These are phyloP conservation scores for Spilogale gracilis DNA, from an alignment of 2,113 vertebrate genomes.

Conservation along the genomic window DNA sequence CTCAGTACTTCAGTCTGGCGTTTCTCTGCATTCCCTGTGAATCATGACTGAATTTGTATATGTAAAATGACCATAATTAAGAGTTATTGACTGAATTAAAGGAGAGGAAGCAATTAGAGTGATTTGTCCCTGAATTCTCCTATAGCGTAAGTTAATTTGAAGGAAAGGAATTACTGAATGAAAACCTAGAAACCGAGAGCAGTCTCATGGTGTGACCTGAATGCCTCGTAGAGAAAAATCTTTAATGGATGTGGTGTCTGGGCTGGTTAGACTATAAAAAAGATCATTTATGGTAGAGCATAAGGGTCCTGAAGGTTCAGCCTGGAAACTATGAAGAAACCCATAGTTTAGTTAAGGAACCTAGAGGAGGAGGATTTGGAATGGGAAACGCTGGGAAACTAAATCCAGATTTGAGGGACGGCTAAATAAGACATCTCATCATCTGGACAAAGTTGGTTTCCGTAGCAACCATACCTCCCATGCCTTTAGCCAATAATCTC, in stretches of 20 bases:
- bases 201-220: not conserved
- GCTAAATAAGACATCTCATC: not conserved
- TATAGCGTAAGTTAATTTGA: not conserved
- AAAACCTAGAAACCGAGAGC: not conserved
- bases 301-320: not conserved
- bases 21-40: not conserved
- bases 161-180: slow-evolving; percentile 1
- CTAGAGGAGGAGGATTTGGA: not conserved
- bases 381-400: not conserved
- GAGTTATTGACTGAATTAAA: slow-evolving; percentile 17
- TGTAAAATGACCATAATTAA: slow-evolving; percentile 26
- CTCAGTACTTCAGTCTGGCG: not conserved
- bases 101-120: not conserved
- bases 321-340: not conserved
- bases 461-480: not conserved
- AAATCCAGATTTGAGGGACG: not conserved
- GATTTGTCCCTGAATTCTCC: not conserved
- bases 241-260: not conserved
- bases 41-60: not conserved
- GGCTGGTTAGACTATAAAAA: not conserved
- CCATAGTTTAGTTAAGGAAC: not conserved
- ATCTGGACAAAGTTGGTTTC: not conserved
- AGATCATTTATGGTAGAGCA: not conserved
- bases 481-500: not conserved
- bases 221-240: not conserved